Percentiles rank a stretch among this genome's conserved stretches.
These are phyloP conservation scores for Drosophila histrio DNA, from an alignment of 2,888 invertebrate genomes.

Conservation along the genomic window DNA sequence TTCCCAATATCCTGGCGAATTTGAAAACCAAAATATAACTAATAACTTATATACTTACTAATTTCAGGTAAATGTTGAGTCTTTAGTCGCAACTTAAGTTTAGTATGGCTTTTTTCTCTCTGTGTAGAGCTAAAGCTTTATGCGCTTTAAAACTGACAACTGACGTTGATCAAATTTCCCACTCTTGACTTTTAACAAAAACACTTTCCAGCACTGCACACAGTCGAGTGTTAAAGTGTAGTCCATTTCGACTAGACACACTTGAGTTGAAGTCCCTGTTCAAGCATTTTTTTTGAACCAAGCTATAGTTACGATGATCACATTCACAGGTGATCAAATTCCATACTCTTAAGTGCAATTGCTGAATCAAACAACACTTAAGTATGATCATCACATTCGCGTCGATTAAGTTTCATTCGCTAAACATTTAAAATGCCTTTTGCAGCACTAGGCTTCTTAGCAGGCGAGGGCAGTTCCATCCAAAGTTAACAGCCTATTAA, in stretches of 20 bases:
- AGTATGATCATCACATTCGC: background rate
- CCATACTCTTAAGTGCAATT: background rate
- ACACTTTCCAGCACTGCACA: constrained; percentile 8
- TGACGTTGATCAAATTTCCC: constrained; percentile 1
- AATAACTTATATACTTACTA: no score
- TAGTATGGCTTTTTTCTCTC: no score
- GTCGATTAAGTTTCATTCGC: background rate
- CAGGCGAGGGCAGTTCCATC: background rate
- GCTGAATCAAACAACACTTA: background rate
- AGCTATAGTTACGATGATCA: background rate
- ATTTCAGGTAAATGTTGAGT: no score
- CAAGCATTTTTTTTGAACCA: background rate
- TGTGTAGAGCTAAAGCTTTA: no score
- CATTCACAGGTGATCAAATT: constrained; percentile 2
- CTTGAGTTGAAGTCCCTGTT: background rate
- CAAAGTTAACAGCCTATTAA: background rate
- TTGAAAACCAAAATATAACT: no score
- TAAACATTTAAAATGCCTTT: background rate
- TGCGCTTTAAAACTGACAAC: no score
- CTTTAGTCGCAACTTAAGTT: no score
- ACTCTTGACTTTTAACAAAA: background rate
- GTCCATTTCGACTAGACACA: background rate
- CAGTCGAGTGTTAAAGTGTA: constrained; percentile 1
- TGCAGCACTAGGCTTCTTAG: background rate
- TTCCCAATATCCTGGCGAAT: no score